Base-by-base conservation (phyloP, 2,888 invertebrate genomes). In the Pemphredon lugubris region DNA sequence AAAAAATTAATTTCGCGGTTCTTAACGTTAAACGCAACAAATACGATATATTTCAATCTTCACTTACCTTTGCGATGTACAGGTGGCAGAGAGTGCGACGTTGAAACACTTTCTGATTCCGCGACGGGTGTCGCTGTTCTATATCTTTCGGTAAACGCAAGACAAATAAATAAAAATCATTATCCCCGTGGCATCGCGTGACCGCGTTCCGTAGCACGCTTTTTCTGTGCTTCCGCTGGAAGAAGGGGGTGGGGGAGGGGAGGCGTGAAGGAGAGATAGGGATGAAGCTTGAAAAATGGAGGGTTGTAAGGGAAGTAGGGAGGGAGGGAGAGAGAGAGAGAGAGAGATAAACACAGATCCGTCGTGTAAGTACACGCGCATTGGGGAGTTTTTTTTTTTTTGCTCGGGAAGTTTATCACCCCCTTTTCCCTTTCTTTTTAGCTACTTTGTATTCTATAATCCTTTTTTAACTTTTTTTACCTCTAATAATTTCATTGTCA, bases 111-210 rank as follows among this genome's bases (percentile, higher is more conserved):
- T 32, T 39, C 54, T 59, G 16, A 20, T 7, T 13, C 37, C 30
- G 13, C 20, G 11, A n/a, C n/a, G n/a, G n/a, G n/a, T n/a, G 16
- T 7, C 3, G 30, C 2, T 4, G 14, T 23, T 30, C 32, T 30
- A 21, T 54, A 54, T 59, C 54, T 48, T 20, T 39, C 51, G 47
- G n/a, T 13, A 23, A 13, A 18, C 13, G 40, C 40, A 7, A 21
- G 54, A 55, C 61, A 65, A 73, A 72, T 68, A 59, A 72, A 60
- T 53, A 51, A 70, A 57, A 55, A 73, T 57, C 57, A 50, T 71
- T 74, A 53, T 16, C 26, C 9, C 54, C 50, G 48, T 55, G 32
- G 47, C 20, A 34, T 71, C 42, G 71, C 73, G 73, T 71, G 71
- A 71, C 51, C 47, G 60, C 42, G 47, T 55, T 59, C 23, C 64